Base-by-base conservation (phyloP, 2,888 invertebrate genomes). In the Brassicogethes aeneus region DNA sequence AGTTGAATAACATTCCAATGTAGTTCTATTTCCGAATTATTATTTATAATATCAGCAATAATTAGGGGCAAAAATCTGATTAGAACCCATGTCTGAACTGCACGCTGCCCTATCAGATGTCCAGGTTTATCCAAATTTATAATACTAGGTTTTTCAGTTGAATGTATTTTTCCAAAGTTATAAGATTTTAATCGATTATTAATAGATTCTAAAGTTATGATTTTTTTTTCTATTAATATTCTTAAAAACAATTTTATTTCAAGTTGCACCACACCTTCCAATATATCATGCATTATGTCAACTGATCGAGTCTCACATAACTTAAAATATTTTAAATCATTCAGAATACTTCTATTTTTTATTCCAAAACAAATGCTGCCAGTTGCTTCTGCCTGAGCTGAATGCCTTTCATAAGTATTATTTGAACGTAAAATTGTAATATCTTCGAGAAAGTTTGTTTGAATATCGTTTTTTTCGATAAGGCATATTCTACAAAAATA, bases 261-360 rank as follows among this genome's bases (percentile, higher is more conserved):
- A 30, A 38, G 42, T 32, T 41, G 51, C 7, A 16, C 43, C n/a
- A 51, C 44, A n/a, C 53, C 52, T 39, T 53, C 53, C 14, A 53
- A 29, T n/a, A 52, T 23, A 42, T 53, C 52, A 32, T 52, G 53
- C 52, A 53, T 51, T 17, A 53, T 51, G 33, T 53, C 50, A 7
- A 43, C 46, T 1, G 51, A 40, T 8, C 39, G 38, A 15, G 30
- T 17, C 15, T 37, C 30, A 12, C 17, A 23, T 12, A 37, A 30
- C 8, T 37, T 37, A 31, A 37, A 37, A 37, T 37, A 37, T 30
- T 31, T 30, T 5, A 37, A 23, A 37, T 30, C 30, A 13, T 37
- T 37, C 15, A 37, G 30, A 37, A 37, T 37, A 30, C 37, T 37
- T 31, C 14, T 37, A 29, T 14, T n/a, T 37, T 37, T 37, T 12